Conservation (phyloP, 2,797 vertebrate genomes). For the Syngnathus rostellatus region DNA sequence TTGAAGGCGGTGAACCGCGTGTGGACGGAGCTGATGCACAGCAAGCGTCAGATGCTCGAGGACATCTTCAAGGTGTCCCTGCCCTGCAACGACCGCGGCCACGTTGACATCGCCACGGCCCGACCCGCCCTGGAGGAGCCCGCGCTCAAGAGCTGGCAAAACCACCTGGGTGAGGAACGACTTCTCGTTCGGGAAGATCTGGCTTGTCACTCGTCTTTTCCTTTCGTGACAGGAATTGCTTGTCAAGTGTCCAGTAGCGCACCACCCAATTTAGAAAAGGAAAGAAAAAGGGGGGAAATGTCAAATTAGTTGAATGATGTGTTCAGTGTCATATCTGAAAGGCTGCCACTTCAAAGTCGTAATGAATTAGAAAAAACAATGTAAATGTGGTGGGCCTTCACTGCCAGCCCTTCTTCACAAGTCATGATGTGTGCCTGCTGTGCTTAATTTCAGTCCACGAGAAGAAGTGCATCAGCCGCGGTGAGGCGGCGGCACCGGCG, state of each 20-base stretch:
- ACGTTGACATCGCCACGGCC: constrained; percentile 84
- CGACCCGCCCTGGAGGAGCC: constrained; percentile 88
- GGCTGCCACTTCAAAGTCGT: too few species aligned
- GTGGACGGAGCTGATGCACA: constrained; percentile 97
- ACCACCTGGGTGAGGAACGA: constrained; percentile 80
- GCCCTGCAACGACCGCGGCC: constrained; percentile 90
- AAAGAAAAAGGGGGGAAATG: too few species aligned
- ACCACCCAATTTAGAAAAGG: too few species aligned
- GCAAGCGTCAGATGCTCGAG: constrained; percentile 91
- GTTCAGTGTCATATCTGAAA: too few species aligned
- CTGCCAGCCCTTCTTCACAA: not conserved
- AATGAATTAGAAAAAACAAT: too few species aligned
- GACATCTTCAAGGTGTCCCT: constrained; percentile 93
- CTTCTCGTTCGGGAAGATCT: not conserved
- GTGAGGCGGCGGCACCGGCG: constrained; percentile 80
- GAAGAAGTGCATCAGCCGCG: constrained; percentile 92
- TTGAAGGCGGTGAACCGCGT: constrained; percentile 96
- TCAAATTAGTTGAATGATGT: too few species aligned
- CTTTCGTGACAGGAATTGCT: too few species aligned
- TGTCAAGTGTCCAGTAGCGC: too few species aligned
- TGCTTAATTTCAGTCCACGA: constrained; percentile 75
- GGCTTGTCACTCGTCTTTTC: not conserved
- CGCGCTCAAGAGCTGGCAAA: constrained; percentile 93
- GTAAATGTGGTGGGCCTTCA: too few species aligned
- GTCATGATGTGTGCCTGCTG: not conserved